Conservation (phyloP, 2,888 invertebrate species). For the Theodoxus fluviatilis region DNA sequence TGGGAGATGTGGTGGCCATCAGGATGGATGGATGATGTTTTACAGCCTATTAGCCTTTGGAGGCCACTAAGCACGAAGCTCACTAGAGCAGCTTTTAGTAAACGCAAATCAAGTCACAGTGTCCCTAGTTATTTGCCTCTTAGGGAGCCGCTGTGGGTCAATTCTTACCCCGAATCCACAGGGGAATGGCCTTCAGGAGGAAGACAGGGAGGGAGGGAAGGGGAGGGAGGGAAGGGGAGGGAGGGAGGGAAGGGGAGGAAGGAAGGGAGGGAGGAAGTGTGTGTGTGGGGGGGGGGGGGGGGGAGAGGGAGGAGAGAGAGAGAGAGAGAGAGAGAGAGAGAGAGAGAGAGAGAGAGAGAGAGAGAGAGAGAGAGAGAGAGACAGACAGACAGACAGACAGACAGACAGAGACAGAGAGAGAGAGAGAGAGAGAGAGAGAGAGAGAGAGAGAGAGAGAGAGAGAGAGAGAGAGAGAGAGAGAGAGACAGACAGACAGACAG, state of each 20-base stretch:
- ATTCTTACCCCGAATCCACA: too few species aligned
- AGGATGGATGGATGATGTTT: too few species aligned
- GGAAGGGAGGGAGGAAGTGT: not conserved
- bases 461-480: not conserved
- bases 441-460: slow-evolving; percentile 22
- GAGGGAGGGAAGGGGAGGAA: slow-evolving; percentile 14
- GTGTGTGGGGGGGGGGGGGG: not conserved
- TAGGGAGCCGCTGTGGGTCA: too few species aligned
- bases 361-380: slow-evolving; percentile 6
- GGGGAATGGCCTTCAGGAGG: too few species aligned
- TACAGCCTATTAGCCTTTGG: too few species aligned
- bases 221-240: slow-evolving; percentile 12
- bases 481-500: slow-evolving; percentile 8
- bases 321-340: slow-evolving; percentile 23
- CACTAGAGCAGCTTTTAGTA: too few species aligned
- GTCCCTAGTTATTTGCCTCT: too few species aligned
- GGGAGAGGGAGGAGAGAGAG: slow-evolving; percentile 23
- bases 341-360: slow-evolving; percentile 1
- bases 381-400: slow-evolving; percentile 20
- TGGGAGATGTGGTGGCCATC: too few species aligned
- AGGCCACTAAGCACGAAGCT: too few species aligned
- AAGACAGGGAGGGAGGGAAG: slow-evolving; percentile 2
- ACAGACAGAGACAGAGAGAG: slow-evolving; percentile 10
- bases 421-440: not conserved
- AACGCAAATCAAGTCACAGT: too few species aligned